Evolutionary conservation across 2,888 invertebrate species (phyloP).

Genomic region (Ophioninae sp.): DNA sequence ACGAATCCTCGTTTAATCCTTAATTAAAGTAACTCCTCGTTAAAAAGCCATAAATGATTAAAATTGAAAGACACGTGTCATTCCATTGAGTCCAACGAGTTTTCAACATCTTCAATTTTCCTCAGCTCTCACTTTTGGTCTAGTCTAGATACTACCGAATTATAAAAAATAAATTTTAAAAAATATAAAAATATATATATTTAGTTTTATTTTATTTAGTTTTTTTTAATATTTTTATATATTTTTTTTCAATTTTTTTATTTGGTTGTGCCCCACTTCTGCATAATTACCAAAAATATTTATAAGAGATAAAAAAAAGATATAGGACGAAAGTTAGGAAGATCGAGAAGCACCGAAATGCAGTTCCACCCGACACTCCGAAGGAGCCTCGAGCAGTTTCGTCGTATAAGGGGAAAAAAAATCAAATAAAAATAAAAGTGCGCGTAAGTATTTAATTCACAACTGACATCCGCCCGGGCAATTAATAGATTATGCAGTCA

Average conservation of each 20-base stretch:
- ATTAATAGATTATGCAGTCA: constrained; percentile 21
- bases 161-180: too few species aligned
- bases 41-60: constrained; percentile 19
- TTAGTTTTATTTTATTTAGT: too few species aligned
- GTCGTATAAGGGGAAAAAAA: neutral
- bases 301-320: neutral
- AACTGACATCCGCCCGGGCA: constrained; percentile 4
- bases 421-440: neutral
- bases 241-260: too few species aligned
- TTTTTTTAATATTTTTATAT: too few species aligned
- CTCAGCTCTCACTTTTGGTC: neutral
- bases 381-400: neutral
- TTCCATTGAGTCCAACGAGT: constrained; percentile 13
- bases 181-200: too few species aligned
- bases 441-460: neutral
- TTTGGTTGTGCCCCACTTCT: too few species aligned
- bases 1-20: constrained; percentile 31
- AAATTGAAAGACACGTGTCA: constrained; percentile 1
- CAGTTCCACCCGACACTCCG: neutral
- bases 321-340: neutral
- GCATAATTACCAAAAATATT: too few species aligned
- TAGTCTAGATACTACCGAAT: neutral
- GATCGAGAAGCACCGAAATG: neutral
- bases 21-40: neutral
- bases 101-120: neutral